Conservation (phyloP, 2,797 vertebrate genomes). For the Anas bernieri region DNA sequence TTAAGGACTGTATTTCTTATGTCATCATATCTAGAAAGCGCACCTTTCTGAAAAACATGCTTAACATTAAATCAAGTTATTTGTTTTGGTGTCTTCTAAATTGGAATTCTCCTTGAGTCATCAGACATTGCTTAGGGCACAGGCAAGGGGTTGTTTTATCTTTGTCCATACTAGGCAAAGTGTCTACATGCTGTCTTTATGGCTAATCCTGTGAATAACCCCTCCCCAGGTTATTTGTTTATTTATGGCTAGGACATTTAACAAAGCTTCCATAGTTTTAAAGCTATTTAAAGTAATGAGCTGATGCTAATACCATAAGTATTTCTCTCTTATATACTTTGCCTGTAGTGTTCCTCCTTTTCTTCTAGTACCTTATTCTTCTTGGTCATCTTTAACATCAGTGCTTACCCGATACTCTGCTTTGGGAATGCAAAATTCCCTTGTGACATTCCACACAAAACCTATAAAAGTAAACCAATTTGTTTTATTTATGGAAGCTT, state of each 20-base stretch:
- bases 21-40: neutral
- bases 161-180: neutral
- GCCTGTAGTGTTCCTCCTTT: neutral
- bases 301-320: neutral
- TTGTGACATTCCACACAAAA: neutral
- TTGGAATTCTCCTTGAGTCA: neutral
- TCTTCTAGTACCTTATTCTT: neutral
- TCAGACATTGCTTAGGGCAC: neutral
- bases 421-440: neutral
- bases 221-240: neutral
- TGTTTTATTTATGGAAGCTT: neutral
- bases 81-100: neutral
- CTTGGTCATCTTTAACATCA: neutral
- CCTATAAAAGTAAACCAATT: neutral
- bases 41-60: neutral
- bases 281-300: neutral
- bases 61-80: neutral
- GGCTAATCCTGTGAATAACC: neutral
- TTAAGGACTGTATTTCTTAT: neutral
- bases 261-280: neutral
- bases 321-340: neutral
- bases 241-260: neutral
- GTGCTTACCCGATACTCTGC: neutral
- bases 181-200: neutral
- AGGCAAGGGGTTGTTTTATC: neutral